These are phyloP conservation scores for Syngnathus floridae DNA, from an alignment of 2,113 vertebrate genomes.

Conservation along the genomic window DNA sequence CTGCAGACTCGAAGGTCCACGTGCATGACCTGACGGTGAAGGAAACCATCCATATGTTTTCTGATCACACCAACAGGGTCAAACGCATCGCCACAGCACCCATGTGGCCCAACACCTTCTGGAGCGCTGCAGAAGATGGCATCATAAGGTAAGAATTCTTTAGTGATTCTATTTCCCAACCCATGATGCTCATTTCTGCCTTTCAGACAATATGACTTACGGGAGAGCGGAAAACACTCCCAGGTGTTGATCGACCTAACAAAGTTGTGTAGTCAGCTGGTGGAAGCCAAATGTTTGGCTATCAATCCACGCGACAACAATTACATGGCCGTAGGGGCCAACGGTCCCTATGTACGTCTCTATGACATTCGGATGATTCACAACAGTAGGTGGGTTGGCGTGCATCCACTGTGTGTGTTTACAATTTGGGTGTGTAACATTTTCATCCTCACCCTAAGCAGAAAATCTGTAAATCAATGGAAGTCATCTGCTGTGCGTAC, in stretches of 20 bases:
- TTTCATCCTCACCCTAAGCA: slow-evolving; percentile 38
- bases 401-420: background rate
- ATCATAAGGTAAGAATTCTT: slow-evolving; percentile 78
- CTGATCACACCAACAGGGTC: slow-evolving; percentile 94
- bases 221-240: slow-evolving; percentile 92
- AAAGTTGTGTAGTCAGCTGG: slow-evolving; percentile 93
- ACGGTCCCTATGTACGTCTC: slow-evolving; percentile 91
- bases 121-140: slow-evolving; percentile 96
- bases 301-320: slow-evolving; percentile 97
- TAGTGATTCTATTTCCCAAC: background rate
- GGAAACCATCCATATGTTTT: slow-evolving; percentile 98
- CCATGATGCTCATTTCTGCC: background rate
- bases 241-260: slow-evolving; percentile 95
- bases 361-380: slow-evolving; percentile 99
- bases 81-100: slow-evolving; percentile 95
- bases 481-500: slow-evolving; percentile 86
- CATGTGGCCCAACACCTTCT: slow-evolving; percentile 99
- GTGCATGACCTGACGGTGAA: slow-evolving; percentile 92
- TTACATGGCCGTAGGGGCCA: slow-evolving; percentile 91
- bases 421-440: background rate
- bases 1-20: slow-evolving; percentile 95
- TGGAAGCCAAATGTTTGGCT: slow-evolving; percentile 95
- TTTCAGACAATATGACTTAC: slow-evolving; percentile 89
- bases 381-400: slow-evolving; percentile 80
- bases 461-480: slow-evolving; percentile 85